A percentile compares a stretch with the other conserved stretches of the same genome.
Evolutionary conservation across 2,888 invertebrate genomes (phyloP).

Genomic region (Willowsia nigromaculata): DNA sequence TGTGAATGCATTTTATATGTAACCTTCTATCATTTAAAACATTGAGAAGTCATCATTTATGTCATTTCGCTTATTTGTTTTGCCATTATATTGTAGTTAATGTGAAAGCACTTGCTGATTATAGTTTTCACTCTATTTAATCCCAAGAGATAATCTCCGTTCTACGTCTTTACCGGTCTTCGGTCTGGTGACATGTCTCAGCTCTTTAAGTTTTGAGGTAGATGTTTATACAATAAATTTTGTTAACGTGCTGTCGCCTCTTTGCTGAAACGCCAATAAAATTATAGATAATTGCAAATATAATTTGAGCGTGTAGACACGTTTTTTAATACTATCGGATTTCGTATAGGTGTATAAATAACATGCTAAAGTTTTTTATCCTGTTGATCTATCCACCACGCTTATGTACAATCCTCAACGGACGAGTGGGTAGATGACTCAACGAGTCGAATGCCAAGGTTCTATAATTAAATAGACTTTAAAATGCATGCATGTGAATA

Average conservation of each 20-base stretch:
- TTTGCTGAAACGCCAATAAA: conserved; percentile 25
- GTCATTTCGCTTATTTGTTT: not conserved
- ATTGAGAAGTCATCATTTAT: not conserved
- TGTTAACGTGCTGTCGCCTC: conserved; percentile 8
- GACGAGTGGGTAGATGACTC: conserved; percentile 58
- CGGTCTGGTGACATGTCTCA: conserved; percentile 17
- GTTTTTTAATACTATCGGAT: not conserved
- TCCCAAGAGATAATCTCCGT: not conserved
- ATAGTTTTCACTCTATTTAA: not conserved
- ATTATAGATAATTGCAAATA: conserved; percentile 8
- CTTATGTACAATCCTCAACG: conserved; percentile 2
- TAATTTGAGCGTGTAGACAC: not conserved
- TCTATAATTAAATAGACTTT: conserved; percentile 68
- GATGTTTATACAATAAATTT: conserved; percentile 28
- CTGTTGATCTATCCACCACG: conserved; percentile 11
- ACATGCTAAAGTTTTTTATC: not conserved
- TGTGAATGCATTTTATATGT: not conserved
- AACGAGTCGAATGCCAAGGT: conserved; percentile 71
- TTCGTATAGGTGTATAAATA: not conserved
- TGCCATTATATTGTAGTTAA: not conserved
- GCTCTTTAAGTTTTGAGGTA: not conserved
- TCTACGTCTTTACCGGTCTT: not conserved
- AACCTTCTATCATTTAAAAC: not conserved
- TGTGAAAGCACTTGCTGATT: not conserved
- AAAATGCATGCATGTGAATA: not conserved